These are phyloP conservation scores for Psittacula cyanocephala DNA, from an alignment of 2,113 vertebrate genomes.

Conservation along the genomic window DNA sequence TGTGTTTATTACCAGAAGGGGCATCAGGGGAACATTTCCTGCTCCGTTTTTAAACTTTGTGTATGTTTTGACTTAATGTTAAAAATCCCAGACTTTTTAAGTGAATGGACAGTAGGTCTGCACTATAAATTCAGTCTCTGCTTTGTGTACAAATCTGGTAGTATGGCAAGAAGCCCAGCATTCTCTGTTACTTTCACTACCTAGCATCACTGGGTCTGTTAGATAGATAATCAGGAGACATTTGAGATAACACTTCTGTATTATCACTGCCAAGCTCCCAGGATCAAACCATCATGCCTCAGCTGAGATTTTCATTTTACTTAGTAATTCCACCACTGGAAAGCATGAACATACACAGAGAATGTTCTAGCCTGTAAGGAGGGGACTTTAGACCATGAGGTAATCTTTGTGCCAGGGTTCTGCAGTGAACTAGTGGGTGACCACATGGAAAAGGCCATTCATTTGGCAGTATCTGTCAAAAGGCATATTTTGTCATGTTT, in stretches of 20 bases:
- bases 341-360: background rate
- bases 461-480: background rate
- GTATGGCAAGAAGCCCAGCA: background rate
- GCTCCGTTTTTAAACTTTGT: background rate
- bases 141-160: background rate
- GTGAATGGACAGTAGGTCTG: background rate
- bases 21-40: background rate
- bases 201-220: background rate
- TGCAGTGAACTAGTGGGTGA: background rate
- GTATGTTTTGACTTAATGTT: background rate
- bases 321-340: background rate
- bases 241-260: background rate
- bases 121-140: background rate
- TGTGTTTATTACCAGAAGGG: background rate
- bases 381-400: background rate
- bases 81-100: background rate
- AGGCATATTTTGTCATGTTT: background rate
- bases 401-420: background rate
- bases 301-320: background rate
- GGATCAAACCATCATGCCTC: background rate
- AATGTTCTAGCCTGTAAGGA: background rate
- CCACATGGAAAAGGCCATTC: background rate
- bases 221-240: background rate
- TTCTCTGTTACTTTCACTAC: background rate
- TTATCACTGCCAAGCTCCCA: background rate